Base-by-base conservation (phyloP, 2,113 vertebrate genomes). In the Amphiprion ocellaris region DNA sequence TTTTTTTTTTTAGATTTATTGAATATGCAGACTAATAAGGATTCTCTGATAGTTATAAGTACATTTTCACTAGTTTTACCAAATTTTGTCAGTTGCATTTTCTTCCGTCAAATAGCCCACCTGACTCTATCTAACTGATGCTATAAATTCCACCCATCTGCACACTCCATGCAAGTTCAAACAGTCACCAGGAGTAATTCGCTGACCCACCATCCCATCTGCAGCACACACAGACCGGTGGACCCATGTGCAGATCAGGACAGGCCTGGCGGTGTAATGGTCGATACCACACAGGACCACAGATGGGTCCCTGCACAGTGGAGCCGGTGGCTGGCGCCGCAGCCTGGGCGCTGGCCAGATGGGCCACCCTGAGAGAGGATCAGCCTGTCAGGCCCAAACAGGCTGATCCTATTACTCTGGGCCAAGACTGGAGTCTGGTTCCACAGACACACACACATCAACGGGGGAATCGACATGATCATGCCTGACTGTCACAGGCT, bases 321-420 rank as follows among this genome's bases (percentile, higher is more conserved):
- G 86, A 85, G 84, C 72, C n/a, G 4, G 78, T 69, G 83, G 78
- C 85, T 88, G 90, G 90, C 81, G 77, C 87, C 59, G 11, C 10
- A 39, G 62, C 64, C 86, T 81, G 86, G 87, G 69, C 56, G 0
- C 69, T 41, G 79, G 84, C 87, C 92, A 93, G 92, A 92, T 93
- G 92, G 92, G 91, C 91, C 92, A 92, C 90, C 91, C 89, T 87
- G 88, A 87, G 73, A 79, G 88, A 59, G 69, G 82, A 87, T 81
- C 70, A 82, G 90, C 56, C 82, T 80, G 81, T 77, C 87, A 21
- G 80, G 70, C 68, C 89, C 89, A 87, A 87, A 79, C 85, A 90
- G 83, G 75, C 80, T 83, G 90, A 90, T 92, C 92, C 44, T 69
- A 79, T 93, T 92, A 92, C 91, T 59, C 65, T 41, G 62, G 86